phyloP scores from a whole-genome alignment of 2,797 vertebrate species.

The Diplodus puntazzo region DNA sequence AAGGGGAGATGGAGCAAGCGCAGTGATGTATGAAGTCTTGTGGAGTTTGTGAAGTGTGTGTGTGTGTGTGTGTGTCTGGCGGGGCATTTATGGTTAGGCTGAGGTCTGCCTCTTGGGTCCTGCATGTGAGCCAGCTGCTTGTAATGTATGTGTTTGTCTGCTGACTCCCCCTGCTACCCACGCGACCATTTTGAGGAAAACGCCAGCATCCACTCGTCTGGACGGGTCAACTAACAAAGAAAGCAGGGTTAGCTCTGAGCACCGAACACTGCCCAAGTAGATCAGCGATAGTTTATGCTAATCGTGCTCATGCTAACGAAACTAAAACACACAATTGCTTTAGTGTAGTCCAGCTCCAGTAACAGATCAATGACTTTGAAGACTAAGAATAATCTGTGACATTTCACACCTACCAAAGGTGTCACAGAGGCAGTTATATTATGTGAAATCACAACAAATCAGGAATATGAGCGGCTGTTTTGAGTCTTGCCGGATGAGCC shows the following conservation, averaged over 20 bases:
- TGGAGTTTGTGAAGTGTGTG: constrained; percentile 32
- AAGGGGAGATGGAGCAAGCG: constrained; percentile 13
- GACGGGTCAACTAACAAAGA: constrained; percentile 2
- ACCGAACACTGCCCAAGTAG: not conserved
- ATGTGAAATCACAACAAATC: not conserved
- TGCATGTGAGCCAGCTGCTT: constrained; percentile 66
- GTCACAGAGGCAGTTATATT: not conserved
- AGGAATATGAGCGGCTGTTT: not conserved
- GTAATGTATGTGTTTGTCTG: constrained; percentile 19
- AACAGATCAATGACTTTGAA: not conserved
- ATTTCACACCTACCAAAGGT: not conserved
- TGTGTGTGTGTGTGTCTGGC: constrained; percentile 36
- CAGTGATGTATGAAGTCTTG: constrained; percentile 53
- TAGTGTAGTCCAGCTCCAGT: constrained; percentile 2
- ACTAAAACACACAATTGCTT: not conserved
- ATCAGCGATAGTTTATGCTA: constrained; percentile 7
- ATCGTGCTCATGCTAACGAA: constrained; percentile 1
- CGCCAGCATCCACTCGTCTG: constrained; percentile 2
- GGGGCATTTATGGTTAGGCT: constrained; percentile 58
- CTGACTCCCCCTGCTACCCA: constrained; percentile 14
- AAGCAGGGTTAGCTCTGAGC: not conserved
- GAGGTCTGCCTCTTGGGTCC: constrained; percentile 59
- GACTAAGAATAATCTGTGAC: not conserved
- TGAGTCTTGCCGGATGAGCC: not conserved
- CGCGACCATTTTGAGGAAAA: constrained; percentile 26